Evolutionary conservation across 2,113 vertebrate species (phyloP).

Genomic region (Silurus asotus): DNA sequence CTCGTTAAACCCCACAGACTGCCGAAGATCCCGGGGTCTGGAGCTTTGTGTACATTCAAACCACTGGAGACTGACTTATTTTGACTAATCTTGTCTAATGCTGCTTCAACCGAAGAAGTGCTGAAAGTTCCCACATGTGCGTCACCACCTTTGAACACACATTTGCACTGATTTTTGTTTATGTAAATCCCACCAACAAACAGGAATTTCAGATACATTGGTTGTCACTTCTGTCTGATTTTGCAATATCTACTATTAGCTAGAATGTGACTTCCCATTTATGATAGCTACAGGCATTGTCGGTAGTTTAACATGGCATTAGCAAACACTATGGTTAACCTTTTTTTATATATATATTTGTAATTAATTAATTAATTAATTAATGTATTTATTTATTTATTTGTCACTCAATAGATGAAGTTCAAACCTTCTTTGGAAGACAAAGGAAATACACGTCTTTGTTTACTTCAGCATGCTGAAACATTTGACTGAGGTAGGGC

Average conservation of each 20-base stretch:
- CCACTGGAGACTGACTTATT: conserved; percentile 15
- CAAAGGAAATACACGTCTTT: background rate
- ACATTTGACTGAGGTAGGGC: background rate
- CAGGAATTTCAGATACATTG: background rate
- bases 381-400: too few relatives aligned
- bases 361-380: background rate
- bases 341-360: background rate
- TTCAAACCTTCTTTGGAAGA: background rate
- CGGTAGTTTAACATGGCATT: background rate
- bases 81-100: background rate
- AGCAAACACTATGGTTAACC: background rate
- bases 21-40: background rate
- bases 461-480: background rate
- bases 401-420: background rate
- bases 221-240: background rate
- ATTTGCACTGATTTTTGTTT: conserved; percentile 12
- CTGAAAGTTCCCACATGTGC: background rate
- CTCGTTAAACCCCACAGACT: background rate
- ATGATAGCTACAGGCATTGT: background rate
- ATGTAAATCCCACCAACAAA: conserved; percentile 12
- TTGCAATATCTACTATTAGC: background rate
- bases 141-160: background rate
- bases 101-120: background rate
- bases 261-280: background rate
- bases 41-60: conserved; percentile 2